Base-by-base conservation (phyloP, 2,797 vertebrate genomes). In the Catamblyrhynchus diadema region DNA sequence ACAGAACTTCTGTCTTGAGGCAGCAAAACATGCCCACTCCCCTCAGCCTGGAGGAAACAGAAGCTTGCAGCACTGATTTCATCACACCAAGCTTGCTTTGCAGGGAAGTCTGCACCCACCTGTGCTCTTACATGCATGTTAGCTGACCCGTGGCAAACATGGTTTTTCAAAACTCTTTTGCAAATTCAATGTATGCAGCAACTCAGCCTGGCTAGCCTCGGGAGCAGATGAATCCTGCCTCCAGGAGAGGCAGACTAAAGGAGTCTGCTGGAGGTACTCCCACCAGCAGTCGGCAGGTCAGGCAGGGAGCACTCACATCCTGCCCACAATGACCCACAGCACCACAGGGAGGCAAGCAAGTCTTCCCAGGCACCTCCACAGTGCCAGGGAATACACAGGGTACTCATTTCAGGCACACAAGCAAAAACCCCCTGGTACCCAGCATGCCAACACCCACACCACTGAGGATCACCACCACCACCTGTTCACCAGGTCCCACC, bases 171-270 rank as follows among this genome's bases (percentile, higher is more conserved):
- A 83, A 60, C 42, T 24, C 18, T 78, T 51, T 41, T 35, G 19
- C 53, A 71, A 67, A 79, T 81, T 56, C 73, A 56, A 61, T 6
- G 9, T 28, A 75, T 12, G 27, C 81, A 82, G 67, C 32, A 71
- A 30, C 45, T 61, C 57, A 78, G 37, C 41, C 35, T 33, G 0
- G 0, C 6, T 51, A 47, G 37, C n/a, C 19, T 50, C 4, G 2
- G 15, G 5, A 82, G 25, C 1, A 71, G 41, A 66, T 44, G 44
- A 67, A 66, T 45, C 48, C 33, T 45, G 42, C 33, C 57, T 67
- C 57, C 53, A 74, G 48, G 48, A 86, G 7, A 56, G 14, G 24
- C 24, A 47, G 45, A 8, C 50, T 47, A 28, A 62, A 70, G 37
- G 32, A 90, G 45, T 23, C 59, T 65, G 28, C 54, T 23, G 11